A percentile compares a stretch with the other conserved stretches of the same genome.
Conservation (phyloP, 2,888 invertebrate species). For the Neria commutata region DNA sequence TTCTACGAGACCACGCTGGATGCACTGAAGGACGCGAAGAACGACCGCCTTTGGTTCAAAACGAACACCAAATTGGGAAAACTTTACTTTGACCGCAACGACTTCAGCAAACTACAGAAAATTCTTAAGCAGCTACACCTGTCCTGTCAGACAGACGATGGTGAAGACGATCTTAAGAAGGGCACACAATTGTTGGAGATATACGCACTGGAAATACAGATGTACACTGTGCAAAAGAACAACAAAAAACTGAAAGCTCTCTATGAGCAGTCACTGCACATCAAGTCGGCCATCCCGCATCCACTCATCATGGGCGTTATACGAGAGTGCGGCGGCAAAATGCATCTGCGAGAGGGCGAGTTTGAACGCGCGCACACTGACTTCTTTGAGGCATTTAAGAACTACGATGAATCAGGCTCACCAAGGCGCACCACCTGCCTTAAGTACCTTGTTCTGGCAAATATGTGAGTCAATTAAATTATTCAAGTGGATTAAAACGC, state of each 20-base stretch:
- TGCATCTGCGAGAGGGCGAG: conserved; percentile 98
- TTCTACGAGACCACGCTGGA: conserved; percentile 97
- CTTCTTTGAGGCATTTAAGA: conserved; percentile 99
- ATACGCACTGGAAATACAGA: conserved; percentile 98
- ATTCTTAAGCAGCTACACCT: conserved; percentile 96
- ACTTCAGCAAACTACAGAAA: conserved; percentile 92
- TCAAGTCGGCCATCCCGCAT: conserved; percentile 99
- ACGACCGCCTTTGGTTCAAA: conserved; percentile 99
- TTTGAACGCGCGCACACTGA: conserved; percentile 99
- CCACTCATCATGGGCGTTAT: conserved; percentile 99
- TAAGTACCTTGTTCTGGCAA: conserved; percentile 97
- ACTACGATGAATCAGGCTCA: conserved; percentile 98
- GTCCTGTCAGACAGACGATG: conserved; percentile 98
- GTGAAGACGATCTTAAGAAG: conserved; percentile 96
- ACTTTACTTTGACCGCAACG: conserved; percentile 94
- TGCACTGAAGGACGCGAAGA: conserved; percentile 96
- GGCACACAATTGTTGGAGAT: conserved; percentile 98
- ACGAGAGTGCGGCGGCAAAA: conserved; percentile 98
- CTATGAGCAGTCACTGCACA: conserved; percentile 97
- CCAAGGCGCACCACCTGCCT: conserved; percentile 95
- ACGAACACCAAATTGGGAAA: conserved; percentile 99
- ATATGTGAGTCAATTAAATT: conserved; percentile 78
- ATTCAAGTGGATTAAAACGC: not conserved
- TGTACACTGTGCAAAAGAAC: conserved; percentile 99
- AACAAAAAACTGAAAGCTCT: conserved; percentile 96